Evolutionary conservation across 1,140 invertebrate genomes (phyloP), one percentile per base, ranked within the genome.

Genomic region (Trachelipus rathkii): DNA sequence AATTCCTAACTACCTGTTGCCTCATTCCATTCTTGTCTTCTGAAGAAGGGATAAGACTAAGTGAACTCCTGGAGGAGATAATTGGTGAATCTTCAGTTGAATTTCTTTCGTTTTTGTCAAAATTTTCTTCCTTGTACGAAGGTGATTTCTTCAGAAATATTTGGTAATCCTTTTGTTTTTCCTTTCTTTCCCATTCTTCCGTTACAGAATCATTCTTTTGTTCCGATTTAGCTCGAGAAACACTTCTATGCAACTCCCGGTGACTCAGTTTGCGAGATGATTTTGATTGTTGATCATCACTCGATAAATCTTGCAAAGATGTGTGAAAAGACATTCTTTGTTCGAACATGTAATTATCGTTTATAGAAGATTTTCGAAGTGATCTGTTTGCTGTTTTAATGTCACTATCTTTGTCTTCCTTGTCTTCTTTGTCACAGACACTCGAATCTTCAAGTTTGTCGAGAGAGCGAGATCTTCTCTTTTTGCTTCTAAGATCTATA

Each of bases 311-410:
- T 19, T 60, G 50, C 8, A 60, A 19, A 13, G 50, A 60, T 3
- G 11, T 60, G 50, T 60, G 50, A 19, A 60, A 60, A 60, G 50
- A 60, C 11, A 60, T 60, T 60, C 50, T 60, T 19, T 60, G 50
- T 60, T 60, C 50, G 50, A 60, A 8, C 50, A 15, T 60, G 50
- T 60, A 60, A 19, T 60, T 60, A 3, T 60, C 19, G 3, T 19
- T 60, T 60, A 60, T 4, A 15, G 50, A 60, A 13, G 50, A 60
- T 19, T 19, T 60, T 15, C 50, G 50, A 60, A 13, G 11, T 3
- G 50, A 1, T 19, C 8, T 13, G 50, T 60, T 13, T 60, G 2
- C 8, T 19, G 11, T 60, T 19, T 13, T 13, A 60, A 60, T 60
- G 8, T 13, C 50, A 2, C 8, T 8, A 6, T 33, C 6, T 33